These are phyloP conservation scores for Odocoileus virginianus DNA, from an alignment of 2,113 vertebrate genomes.

Conservation along the genomic window DNA sequence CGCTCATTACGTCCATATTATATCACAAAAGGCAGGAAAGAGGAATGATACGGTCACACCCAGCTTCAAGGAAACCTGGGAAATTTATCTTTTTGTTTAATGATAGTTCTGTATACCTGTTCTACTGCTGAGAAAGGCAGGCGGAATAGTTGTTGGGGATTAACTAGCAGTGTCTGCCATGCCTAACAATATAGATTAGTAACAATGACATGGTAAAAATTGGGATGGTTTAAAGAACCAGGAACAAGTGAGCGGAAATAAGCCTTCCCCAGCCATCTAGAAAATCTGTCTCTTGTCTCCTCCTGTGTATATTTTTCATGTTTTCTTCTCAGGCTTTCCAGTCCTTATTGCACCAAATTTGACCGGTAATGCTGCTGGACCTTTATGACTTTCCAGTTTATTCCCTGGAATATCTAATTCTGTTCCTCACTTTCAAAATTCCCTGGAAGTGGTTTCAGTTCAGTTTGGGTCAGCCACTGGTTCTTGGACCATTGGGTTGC, in stretches of 20 bases:
- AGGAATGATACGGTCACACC: background rate
- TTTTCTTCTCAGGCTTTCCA: background rate
- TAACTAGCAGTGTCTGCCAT: background rate
- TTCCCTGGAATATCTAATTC: background rate
- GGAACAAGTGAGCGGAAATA: background rate
- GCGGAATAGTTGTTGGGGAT: background rate
- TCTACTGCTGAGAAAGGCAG: background rate
- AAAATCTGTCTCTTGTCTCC: background rate
- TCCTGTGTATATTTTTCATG: rapidly evolving
- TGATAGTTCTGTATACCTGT: background rate
- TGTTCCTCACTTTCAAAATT: background rate
- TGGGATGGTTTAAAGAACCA: background rate
- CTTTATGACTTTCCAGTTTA: background rate
- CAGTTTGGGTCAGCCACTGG: background rate
- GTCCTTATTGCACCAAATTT: background rate
- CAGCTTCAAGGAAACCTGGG: background rate
- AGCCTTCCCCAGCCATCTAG: background rate
- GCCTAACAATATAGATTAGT: background rate
- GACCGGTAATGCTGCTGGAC: background rate
- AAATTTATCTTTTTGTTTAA: background rate
- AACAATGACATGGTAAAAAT: background rate
- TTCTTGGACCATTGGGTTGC: background rate
- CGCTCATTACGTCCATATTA: background rate
- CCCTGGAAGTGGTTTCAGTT: background rate
- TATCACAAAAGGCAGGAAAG: background rate